Base-by-base conservation (phyloP, 1,140 invertebrate genomes). In the Papilio glaucus region DNA sequence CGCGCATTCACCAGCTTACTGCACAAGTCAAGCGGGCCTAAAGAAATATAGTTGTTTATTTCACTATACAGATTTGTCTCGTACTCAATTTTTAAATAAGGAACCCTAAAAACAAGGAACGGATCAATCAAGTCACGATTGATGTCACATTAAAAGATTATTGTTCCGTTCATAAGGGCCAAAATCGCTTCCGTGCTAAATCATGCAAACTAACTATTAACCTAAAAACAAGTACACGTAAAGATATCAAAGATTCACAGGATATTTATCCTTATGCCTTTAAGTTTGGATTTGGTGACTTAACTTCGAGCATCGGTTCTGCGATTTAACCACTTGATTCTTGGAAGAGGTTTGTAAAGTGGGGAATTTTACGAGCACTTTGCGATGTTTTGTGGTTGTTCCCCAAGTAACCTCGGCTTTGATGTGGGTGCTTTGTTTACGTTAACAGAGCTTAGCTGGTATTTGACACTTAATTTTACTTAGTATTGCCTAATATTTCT, bases 141-240 rank as follows among this genome's bases (percentile, higher is more conserved):
- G 49, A 57, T 57, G 49, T 57, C 49, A 13, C 21, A 57, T 57
- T 57, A 57, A 57, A 57, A 57, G 21, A 49, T 63, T 13, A 37
- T 8, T 38, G n/a, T 33, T 6, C 12, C 10, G 7, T 38, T 39
- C 15, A 24, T 65, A 65, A 65, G 62, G 62, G 62, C 37, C 33
- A 10, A 37, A 65, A 41, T 65, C 33, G 62, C 37, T 65, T 65
- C 62, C 62, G 33, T 39, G 33, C 10, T 65, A 39, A 65, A 65
- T 65, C 62, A 65, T 65, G 5, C 15, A 9, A 65, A 65, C 5
- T 13, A 65, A 65, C 62, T 65, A 39, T 65, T 65, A 65, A 65
- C 62, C 62, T 41, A 41, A 65, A 65, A 24, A 65, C 8, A 29
- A n/a, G 9, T 18, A 38, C 37, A 39, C 37, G 15, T 39, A 38